Evolutionary conservation across 2,797 vertebrate species (phyloP), one percentile per base, ranked within the genome.

Genomic region (Gambelia wislizenii): DNA sequence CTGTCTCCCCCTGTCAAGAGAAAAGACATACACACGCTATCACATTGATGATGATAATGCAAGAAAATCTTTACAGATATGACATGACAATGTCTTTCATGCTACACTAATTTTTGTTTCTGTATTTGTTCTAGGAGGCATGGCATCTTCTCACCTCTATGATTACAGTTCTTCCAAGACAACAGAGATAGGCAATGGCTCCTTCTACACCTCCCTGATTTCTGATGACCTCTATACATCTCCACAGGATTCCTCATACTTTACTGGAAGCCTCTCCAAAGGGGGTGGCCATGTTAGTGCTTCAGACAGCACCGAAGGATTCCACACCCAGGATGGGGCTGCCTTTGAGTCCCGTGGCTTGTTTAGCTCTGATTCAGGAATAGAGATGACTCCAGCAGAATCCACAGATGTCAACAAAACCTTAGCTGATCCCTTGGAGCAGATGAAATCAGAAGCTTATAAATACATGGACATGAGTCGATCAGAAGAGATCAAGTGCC

Each of bases 381-480:
- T 98, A 92, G 98, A 98, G 96, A 98, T 98, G 98, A 98, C 98
- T 82, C 98, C 98, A 3, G 97, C 97, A 94, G 97, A 98, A 93
- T 95, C 94, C 10, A 96, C 97, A 0, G 98, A 99, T 75, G 95
- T 98, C 36, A 96, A 97, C 44, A 98, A 98, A 95, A 98, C 97
- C 88, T 96, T 98, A 93, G 96, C 94, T 14, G 97, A 97, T 74
- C 96, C 97, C 80, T 94, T 96, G 87, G 96, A 97, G 87, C 97
- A 97, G 69, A 98, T 98, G 95, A 99, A 99, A 97, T 97, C 96
- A 72, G 98, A 99, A 94, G 96, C 97, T 90, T 99, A 98, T 96
- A 99, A 98, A 97, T 99, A 99, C 96, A 99, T 99, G 97, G 99
- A 99, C 94, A 98, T 99, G 93, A 98, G 98, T 90, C 97, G 98